Conservation (phyloP, 2,797 vertebrate genomes). For the Mus spretus region DNA sequence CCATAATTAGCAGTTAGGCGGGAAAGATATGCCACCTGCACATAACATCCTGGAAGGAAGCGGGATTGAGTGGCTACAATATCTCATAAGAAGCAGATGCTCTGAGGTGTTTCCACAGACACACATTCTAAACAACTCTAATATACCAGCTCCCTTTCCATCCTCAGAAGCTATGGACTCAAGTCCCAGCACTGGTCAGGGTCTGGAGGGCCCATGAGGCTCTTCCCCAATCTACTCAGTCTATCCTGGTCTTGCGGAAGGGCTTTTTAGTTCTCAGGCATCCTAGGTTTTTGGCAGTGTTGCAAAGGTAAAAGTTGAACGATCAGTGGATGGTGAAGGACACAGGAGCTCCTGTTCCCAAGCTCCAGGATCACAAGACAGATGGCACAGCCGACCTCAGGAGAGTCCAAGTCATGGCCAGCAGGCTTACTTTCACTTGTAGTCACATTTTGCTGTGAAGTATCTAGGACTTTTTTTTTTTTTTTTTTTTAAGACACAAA, state of each 20-base stretch:
- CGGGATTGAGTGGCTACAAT: background rate
- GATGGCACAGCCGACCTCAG: background rate
- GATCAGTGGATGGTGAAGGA: background rate
- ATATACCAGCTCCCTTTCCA: background rate
- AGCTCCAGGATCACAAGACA: background rate
- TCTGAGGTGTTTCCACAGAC: slow-evolving; percentile 2
- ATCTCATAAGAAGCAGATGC: slow-evolving; percentile 46
- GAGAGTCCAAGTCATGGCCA: background rate
- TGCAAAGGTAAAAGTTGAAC: background rate
- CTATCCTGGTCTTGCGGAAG: background rate
- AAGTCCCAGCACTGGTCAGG: background rate
- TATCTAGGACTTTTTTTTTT: background rate
- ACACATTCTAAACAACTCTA: background rate
- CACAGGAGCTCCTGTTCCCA: background rate
- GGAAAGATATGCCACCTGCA: slow-evolving; percentile 27
- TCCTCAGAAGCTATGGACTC: slow-evolving; percentile 4
- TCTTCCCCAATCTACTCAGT: background rate
- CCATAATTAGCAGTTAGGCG: slow-evolving; percentile 46
- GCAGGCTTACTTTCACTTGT: background rate
- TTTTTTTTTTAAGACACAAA: background rate
- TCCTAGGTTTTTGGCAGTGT: background rate
- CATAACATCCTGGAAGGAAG: background rate
- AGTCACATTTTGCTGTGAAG: background rate
- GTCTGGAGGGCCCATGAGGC: background rate
- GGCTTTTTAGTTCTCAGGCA: background rate